Percentiles rank a stretch among this genome's conserved stretches.
phyloP scores from a whole-genome alignment of 2,113 vertebrate genomes.

The Nerophis lumbriciformis region DNA sequence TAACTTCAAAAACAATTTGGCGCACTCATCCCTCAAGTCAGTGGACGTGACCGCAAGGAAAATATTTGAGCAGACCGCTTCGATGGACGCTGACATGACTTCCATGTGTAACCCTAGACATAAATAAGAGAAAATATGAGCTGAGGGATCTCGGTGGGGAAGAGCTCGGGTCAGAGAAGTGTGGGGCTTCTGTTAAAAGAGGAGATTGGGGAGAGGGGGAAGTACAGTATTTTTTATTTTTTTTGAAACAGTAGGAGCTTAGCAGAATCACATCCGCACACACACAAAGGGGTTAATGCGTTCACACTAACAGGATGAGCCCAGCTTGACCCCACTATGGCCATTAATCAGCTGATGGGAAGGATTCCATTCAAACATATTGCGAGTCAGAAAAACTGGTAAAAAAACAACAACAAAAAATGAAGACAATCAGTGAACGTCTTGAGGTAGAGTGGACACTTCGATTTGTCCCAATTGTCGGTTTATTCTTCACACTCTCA shows the following conservation, averaged over 20 bases:
- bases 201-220: constrained; percentile 44
- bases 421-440: no score
- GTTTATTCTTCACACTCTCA: no score
- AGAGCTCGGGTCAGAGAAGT: constrained; percentile 38
- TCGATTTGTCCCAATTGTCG: no score
- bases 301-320: constrained; percentile 37
- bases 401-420: no score
- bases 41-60: constrained; percentile 30
- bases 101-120: constrained; percentile 69
- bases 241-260: constrained; percentile 1
- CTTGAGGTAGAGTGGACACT: no score
- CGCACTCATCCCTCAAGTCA: constrained; percentile 22
- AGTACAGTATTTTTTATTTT: constrained; percentile 14
- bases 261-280: constrained; percentile 20
- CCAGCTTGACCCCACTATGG: constrained; percentile 30
- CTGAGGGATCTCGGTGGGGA: constrained; percentile 52
- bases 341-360: constrained; percentile 38
- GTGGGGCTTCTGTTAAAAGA: constrained; percentile 51
- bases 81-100: constrained; percentile 56
- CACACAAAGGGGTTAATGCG: constrained; percentile 9
- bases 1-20: background rate
- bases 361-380: background rate
- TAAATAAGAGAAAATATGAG: constrained; percentile 66
- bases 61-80: constrained; percentile 44
- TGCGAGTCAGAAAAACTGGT: no score